Percentiles rank a stretch among this genome's conserved stretches.
phyloP scores from a whole-genome alignment of 2,888 invertebrate species.

The Sphaeridia pumilis region DNA sequence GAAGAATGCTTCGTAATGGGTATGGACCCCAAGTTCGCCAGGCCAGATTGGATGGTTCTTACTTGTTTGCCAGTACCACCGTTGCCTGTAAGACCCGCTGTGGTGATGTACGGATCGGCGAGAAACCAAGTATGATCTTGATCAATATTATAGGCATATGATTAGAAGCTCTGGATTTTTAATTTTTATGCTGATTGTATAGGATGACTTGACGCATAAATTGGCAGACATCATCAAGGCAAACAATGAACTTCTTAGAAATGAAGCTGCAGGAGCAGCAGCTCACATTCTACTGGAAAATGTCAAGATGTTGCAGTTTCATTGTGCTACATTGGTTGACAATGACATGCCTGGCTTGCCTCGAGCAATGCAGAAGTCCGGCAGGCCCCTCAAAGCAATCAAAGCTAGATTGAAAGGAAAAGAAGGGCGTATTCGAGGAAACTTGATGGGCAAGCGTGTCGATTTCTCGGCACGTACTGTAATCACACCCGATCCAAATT shows the following conservation, averaged over 20 bases:
- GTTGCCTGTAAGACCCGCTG: conserved; percentile 88
- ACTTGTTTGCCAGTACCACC: conserved; percentile 97
- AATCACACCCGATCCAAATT: conserved; percentile 90
- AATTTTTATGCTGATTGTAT: conserved; percentile 39
- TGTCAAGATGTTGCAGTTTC: conserved; percentile 94
- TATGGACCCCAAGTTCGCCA: conserved; percentile 93
- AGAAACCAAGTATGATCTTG: conserved; percentile 55
- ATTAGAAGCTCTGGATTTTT: not conserved
- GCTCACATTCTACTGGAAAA: conserved; percentile 95
- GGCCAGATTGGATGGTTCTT: conserved; percentile 99
- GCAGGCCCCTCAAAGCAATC: conserved; percentile 93
- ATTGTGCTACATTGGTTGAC: conserved; percentile 94
- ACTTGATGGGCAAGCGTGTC: conserved; percentile 99
- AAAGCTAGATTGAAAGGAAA: conserved; percentile 95
- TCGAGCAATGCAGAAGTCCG: conserved; percentile 96
- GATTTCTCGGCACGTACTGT: conserved; percentile 99
- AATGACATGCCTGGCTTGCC: conserved; percentile 99
- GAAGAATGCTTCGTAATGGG: conserved; percentile 88
- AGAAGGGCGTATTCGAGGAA: conserved; percentile 97
- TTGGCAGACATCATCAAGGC: conserved; percentile 95
- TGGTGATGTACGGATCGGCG: conserved; percentile 98
- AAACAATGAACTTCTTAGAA: conserved; percentile 87
- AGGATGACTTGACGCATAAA: conserved; percentile 98
- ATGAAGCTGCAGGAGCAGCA: conserved; percentile 93
- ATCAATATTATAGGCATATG: not conserved